Base-by-base conservation (phyloP, 2,113 vertebrate species). In the Rostratula benghalensis region DNA sequence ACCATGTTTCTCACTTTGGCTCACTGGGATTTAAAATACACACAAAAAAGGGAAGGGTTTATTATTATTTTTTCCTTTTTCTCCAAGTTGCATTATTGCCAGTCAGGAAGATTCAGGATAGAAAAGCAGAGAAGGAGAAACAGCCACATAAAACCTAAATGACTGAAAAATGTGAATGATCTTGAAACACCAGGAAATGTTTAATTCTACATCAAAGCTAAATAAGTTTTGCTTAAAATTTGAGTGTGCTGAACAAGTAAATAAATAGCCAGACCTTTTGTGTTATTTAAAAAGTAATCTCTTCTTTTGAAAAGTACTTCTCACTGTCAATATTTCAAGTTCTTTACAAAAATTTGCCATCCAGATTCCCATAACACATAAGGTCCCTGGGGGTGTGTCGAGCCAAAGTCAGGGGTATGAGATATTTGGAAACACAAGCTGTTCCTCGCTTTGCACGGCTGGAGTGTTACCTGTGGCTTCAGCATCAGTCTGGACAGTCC, bases 401-500 rank as follows among this genome's bases (percentile, higher is more conserved):
- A n/a, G 24, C 20, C 48, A 20, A 37, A 30, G 53, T 57, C 31
- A 37, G 12, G 37, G 27, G 43, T 46, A 7, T 1, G 19, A 25
- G 70, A 41, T 70, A 11, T 67, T 31, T 69, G 89, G 71, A 56
- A 75, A 45, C 33, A 43, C 6, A 37, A 65, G 39, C 3, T 0
- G 0, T 54, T 56, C 31, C 45, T 60, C 41, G 61, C 59, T 69
- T 65, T 61, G 54, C n/a, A 11, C 0, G 0, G 17, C 43, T 88
- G 67, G 13, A 24, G 43, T 5, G 5, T 37, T 18, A 25, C 11
- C 65, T 0, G 0, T 35, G 75, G 43, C 30, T 83, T 20, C 67
- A 46, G 48, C 48, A 37, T 61, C 79, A 18, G 21, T 2, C 10
- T 51, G 54, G 80, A 53, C 22, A 3, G 28, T 24, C n/a, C 13